These are phyloP conservation scores for Mus spicilegus DNA, from an alignment of 2,113 vertebrate genomes.

Conservation along the genomic window DNA sequence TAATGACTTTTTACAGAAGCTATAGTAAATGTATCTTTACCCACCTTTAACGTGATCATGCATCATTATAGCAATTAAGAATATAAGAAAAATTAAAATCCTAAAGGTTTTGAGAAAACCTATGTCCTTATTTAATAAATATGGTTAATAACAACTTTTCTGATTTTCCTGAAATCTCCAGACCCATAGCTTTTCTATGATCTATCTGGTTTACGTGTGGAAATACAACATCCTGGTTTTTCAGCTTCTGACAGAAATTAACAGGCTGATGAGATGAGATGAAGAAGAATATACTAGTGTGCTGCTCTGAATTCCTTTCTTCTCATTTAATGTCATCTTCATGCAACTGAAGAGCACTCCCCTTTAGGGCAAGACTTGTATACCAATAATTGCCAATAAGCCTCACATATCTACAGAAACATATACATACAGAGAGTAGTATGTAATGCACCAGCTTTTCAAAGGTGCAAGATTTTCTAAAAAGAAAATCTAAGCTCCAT, in stretches of 20 bases:
- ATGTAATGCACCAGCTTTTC: conserved; percentile 39
- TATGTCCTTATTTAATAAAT: not conserved
- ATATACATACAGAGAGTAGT: conserved; percentile 8
- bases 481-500: conserved; percentile 67
- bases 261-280: not conserved
- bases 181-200: not conserved
- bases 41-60: not conserved
- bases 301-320: not conserved
- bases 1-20: not conserved
- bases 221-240: not conserved
- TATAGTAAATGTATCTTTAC: conserved; percentile 22
- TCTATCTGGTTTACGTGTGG: not conserved
- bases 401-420: conserved; percentile 17
- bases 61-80: not conserved
- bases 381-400: not conserved
- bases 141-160: not conserved
- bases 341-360: conserved; percentile 14
- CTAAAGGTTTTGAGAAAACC: not conserved
- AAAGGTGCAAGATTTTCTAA: conserved; percentile 63
- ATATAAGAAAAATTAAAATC: conserved; percentile 24
- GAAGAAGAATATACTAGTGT: not conserved
- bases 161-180: not conserved
- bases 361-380: not conserved
- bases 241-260: not conserved
- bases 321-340: not conserved